phyloP scores from a whole-genome alignment of 1,140 invertebrate species.

The Rhizoglyphus robini region DNA sequence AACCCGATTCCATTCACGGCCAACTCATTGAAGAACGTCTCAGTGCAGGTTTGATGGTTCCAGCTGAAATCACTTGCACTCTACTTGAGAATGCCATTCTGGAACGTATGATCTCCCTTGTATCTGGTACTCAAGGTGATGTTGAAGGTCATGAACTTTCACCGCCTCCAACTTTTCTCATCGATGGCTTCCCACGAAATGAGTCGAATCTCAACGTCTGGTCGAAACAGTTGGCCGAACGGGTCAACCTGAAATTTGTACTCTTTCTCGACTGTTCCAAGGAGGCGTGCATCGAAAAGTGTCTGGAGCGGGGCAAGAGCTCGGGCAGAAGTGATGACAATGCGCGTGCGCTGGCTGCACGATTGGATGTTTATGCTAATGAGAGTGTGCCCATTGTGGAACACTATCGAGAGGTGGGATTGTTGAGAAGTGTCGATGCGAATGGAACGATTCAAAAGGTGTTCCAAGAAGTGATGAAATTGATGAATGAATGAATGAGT shows the following conservation, averaged over 20 bases:
- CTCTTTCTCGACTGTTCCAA: constrained; percentile 81
- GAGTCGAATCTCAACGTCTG: constrained; percentile 93
- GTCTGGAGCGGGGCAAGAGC: constrained; percentile 70
- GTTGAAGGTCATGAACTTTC: constrained; percentile 50
- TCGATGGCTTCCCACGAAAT: constrained; percentile 98
- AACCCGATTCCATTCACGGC: constrained; percentile 70
- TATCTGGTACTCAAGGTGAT: constrained; percentile 39
- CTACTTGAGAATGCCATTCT: constrained; percentile 56
- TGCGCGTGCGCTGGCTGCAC: constrained; percentile 68
- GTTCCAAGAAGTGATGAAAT: constrained; percentile 2
- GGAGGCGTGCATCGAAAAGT: constrained; percentile 68
- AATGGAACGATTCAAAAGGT: constrained; percentile 26
- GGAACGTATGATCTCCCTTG: background rate
- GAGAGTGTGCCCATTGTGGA: constrained; percentile 89
- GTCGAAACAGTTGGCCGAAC: constrained; percentile 67
- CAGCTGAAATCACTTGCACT: constrained; percentile 93
- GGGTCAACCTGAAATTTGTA: constrained; percentile 72
- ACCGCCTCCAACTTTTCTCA: constrained; percentile 62
- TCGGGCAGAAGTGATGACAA: constrained; percentile 93
- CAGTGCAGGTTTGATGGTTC: constrained; percentile 85
- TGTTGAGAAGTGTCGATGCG: constrained; percentile 66
- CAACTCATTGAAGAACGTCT: constrained; percentile 89
- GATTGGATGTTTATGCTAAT: constrained; percentile 63
- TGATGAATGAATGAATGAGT: no score
- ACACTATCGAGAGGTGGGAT: constrained; percentile 53